Percentiles rank a stretch among this genome's conserved stretches.
These are phyloP conservation scores for Acronicta aceris DNA, from an alignment of 2,888 invertebrate genomes.

Conservation along the genomic window DNA sequence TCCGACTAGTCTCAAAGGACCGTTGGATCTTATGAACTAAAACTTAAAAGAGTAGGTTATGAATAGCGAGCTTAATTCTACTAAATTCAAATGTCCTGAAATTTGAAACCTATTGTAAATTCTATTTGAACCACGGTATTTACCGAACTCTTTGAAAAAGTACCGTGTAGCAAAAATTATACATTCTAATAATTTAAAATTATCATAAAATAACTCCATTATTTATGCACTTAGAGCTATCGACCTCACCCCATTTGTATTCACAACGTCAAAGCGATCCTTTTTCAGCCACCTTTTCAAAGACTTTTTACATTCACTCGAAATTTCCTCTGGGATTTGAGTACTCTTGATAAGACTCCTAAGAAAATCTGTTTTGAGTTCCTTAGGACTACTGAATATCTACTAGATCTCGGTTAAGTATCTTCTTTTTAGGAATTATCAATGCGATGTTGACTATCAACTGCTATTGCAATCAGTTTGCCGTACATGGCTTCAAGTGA, in stretches of 20 bases:
- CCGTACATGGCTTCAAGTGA: slow-evolving; percentile 23
- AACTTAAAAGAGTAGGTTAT: background rate
- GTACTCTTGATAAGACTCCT: slow-evolving; percentile 42
- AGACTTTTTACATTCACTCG: slow-evolving; percentile 49
- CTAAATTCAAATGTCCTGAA: background rate
- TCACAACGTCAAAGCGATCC: slow-evolving; percentile 54
- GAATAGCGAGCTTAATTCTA: background rate
- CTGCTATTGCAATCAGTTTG: slow-evolving; percentile 12
- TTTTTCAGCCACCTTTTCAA: slow-evolving; percentile 54
- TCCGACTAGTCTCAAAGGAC: background rate
- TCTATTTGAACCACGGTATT: background rate
- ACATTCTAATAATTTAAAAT: slow-evolving; percentile 15
- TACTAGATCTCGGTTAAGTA: background rate
- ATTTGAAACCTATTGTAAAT: background rate
- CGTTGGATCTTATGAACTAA: background rate
- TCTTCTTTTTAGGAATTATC: slow-evolving; percentile 4
- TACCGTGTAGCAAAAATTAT: background rate
- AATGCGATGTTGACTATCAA: slow-evolving; percentile 1
- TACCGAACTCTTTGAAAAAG: slow-evolving; percentile 4
- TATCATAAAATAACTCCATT: slow-evolving; percentile 44
- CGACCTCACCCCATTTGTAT: slow-evolving; percentile 50
- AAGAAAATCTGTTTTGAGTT: slow-evolving; percentile 23
- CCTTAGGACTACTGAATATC: slow-evolving; percentile 18
- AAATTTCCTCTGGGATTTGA: slow-evolving; percentile 61
- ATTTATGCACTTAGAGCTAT: slow-evolving; percentile 46